Base-by-base conservation (phyloP, 2,113 vertebrate genomes). In the Charadrius vociferus region DNA sequence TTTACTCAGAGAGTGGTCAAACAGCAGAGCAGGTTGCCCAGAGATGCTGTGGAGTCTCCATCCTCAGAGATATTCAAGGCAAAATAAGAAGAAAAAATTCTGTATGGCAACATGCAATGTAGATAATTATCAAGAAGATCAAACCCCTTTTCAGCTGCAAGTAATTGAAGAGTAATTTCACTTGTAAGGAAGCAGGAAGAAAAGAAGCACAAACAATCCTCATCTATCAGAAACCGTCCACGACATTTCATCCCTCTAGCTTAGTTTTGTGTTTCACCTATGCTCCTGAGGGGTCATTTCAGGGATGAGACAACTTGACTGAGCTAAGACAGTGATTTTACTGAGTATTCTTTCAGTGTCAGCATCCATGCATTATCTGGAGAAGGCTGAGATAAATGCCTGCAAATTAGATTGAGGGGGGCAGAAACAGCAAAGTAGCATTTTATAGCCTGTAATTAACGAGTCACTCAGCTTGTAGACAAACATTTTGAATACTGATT, bases 401-500 rank as follows among this genome's bases (percentile, higher is more conserved):
- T 82, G 53, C 32, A 94, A 68, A 94, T 86, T 95, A 90, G 68
- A 86, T 55, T 61, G 63, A 83, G 24, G 11, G 14, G 41, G 45
- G 70, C 74, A 84, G 83, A n/a, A 93, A 65, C 61, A 88, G 83
- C 27, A 94, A 94, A 91, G 77, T 63, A 94, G 39, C 81, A 77
- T 95, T 90, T 96, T 95, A 96, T 66, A 93, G 62, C 49, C 77
- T 83, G 74, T 83, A 97, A 97, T 96, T 97, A 97, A 97, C 73
- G 86, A 97, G 63, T 74, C 88, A 68, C 43, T 96, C 75, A 68
- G 83, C 82, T 72, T 88, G 59, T 47, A 92, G 86, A 80, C 88
- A 96, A 96, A 96, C 84, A 95, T 95, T 97, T 95, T 72, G 92
- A 95, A 95, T 94, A 89, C 86, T 68, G 53, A 95, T 95, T 93